These are phyloP conservation scores for Calidris pugnax DNA, from an alignment of 2,113 vertebrate genomes.

Conservation along the genomic window DNA sequence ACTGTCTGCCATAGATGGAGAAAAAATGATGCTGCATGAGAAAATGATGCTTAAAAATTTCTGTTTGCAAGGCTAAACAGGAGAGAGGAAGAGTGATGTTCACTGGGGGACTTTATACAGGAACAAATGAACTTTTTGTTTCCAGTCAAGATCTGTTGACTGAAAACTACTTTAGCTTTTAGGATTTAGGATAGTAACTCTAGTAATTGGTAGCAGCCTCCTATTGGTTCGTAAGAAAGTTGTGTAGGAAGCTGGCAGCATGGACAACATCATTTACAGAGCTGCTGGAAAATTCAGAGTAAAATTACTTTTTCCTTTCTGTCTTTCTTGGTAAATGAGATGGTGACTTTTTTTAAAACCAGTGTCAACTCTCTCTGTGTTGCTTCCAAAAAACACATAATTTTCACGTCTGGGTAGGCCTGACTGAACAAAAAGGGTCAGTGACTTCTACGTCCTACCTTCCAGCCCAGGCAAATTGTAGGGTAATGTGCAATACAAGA, in stretches of 20 bases:
- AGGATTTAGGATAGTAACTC: constrained; percentile 30
- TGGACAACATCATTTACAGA: background rate
- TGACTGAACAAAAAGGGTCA: background rate
- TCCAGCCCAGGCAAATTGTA: background rate
- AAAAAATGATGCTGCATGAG: background rate
- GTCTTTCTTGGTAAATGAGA: background rate
- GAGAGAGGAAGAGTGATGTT: background rate
- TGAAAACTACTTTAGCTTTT: constrained; percentile 12
- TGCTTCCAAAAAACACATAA: background rate
- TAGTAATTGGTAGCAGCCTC: constrained; percentile 5
- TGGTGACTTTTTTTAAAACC: background rate
- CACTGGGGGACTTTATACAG: background rate
- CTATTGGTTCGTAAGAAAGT: background rate
- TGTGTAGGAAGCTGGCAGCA: background rate
- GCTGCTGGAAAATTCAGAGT: background rate
- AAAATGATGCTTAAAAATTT: background rate
- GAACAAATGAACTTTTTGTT: background rate
- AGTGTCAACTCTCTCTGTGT: background rate
- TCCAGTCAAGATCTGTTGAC: background rate
- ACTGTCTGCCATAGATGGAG: background rate
- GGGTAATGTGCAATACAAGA: background rate
- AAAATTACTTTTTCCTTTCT: background rate
- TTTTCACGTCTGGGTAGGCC: background rate
- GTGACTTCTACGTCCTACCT: background rate
- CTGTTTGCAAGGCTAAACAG: background rate